These are phyloP conservation scores for Emberiza fucata DNA, from an alignment of 2,113 vertebrate species.

Conservation along the genomic window DNA sequence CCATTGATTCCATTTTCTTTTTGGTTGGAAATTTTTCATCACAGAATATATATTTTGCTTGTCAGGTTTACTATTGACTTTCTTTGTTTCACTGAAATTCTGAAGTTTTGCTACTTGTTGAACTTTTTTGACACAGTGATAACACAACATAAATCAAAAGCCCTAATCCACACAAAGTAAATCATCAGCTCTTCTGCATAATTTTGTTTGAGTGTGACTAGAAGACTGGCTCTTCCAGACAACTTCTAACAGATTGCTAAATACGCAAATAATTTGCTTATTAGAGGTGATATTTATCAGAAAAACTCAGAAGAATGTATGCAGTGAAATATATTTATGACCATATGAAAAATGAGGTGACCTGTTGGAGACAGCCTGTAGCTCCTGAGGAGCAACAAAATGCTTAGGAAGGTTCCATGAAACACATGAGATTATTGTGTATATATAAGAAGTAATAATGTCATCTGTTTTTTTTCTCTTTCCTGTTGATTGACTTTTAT, in stretches of 20 bases:
- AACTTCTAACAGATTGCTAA: slow-evolving; percentile 14
- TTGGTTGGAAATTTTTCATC: neutral
- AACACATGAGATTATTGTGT: neutral
- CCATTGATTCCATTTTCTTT: neutral
- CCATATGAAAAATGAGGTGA: neutral
- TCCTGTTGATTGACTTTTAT: slow-evolving; percentile 84
- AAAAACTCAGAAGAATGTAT: neutral
- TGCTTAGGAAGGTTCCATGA: neutral
- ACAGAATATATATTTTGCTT: neutral
- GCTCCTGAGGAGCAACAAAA: neutral
- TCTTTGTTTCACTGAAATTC: neutral
- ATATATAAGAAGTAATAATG: slow-evolving; percentile 68
- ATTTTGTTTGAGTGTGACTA: neutral
- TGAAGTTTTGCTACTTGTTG: slow-evolving; percentile 7
- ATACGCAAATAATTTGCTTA: neutral
- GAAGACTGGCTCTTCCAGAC: slow-evolving; percentile 21
- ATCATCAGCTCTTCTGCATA: neutral
- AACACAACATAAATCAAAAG: neutral
- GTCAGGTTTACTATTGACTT: neutral
- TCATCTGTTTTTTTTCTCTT: slow-evolving; percentile 69
- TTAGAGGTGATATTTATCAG: neutral
- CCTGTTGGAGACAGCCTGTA: neutral
- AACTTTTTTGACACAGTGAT: neutral
- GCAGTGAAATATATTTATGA: neutral
- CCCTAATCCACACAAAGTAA: neutral